Evolutionary conservation across 2,888 invertebrate genomes (phyloP), one percentile per base, ranked within the genome.

Genomic region (Cylloceria caligata): DNA sequence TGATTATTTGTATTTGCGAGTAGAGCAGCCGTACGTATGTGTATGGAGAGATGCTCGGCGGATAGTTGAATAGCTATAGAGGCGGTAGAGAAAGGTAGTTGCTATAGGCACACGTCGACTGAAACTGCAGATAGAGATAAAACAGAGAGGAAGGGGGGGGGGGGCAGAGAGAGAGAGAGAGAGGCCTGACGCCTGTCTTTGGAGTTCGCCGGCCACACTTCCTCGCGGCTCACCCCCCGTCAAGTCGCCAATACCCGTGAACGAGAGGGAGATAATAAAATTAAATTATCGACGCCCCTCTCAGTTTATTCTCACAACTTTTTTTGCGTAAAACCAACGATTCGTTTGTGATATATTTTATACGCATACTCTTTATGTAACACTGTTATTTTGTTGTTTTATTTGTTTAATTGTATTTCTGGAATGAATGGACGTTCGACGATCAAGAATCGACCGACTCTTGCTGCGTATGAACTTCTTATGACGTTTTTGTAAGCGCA

Each of bases 191-290:
- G 55, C 13, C n/a, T 55, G 55, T 55, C n/a, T 27, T 55, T 11
- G 55, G 13, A 9, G 13, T 3, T 27, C 27, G 13, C 27, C 27
- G 16, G 21, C 60, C 60, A 47, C 68, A 76, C 60, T 76, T 69
- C 21, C 69, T 62, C 47, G 27, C 24, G n/a, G n/a, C 19, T n/a
- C 7, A 19, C 86, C 84, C 85, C 86, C 84, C 87, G 85, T 69
- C 36, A 79, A 86, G 83, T 81, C 83, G 84, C 84, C 87, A 85
- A 84, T 83, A 84, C 79, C 19, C 45, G 24, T 68, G 30, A 30
- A 67, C 75, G 88, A 87, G 88, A 87, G 84, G 81, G 76, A 83
- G 86, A 86, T 83, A 87, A 86, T 86, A 84, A 81, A 83, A 75
- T 69, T 27, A 27, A 55, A 71, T 68, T 69, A 60, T 64, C 57